phyloP scores from a whole-genome alignment of 2,888 invertebrate genomes.

The Brassicogethes aeneus region DNA sequence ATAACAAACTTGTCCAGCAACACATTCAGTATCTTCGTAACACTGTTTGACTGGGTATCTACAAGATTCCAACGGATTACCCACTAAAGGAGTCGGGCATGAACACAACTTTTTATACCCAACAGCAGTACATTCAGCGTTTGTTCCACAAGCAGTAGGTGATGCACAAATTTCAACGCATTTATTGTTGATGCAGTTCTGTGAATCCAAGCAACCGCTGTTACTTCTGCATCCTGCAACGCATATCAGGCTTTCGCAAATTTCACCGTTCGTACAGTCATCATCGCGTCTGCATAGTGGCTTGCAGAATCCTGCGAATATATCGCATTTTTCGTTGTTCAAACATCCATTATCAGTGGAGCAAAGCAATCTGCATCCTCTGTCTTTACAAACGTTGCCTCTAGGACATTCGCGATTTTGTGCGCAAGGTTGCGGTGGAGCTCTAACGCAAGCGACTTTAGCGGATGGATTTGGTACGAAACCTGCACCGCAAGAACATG shows the following conservation, averaged over 20 bases:
- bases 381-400: constrained; percentile 65
- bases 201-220: constrained; percentile 61
- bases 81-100: constrained; percentile 63
- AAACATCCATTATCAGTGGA: constrained; percentile 67
- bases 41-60: constrained; percentile 60
- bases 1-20: constrained; percentile 61
- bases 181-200: constrained; percentile 69
- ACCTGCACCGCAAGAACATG: constrained; percentile 68
- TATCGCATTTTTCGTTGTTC: constrained; percentile 71
- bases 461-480: constrained; percentile 84
- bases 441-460: constrained; percentile 77
- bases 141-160: constrained; percentile 75
- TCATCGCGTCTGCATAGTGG: constrained; percentile 76
- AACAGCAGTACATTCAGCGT: constrained; percentile 61
- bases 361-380: constrained; percentile 69
- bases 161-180: constrained; percentile 69
- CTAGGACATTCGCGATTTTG: constrained; percentile 67
- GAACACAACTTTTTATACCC: constrained; percentile 67
- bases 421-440: constrained; percentile 65
- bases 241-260: constrained; percentile 76
- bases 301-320: constrained; percentile 65
- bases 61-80: constrained; percentile 68
- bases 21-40: constrained; percentile 57
- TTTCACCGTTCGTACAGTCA: constrained; percentile 79
- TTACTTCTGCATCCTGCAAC: constrained; percentile 73